Base-by-base conservation (phyloP, 2,113 vertebrate genomes). In the Lonchura striata region DNA sequence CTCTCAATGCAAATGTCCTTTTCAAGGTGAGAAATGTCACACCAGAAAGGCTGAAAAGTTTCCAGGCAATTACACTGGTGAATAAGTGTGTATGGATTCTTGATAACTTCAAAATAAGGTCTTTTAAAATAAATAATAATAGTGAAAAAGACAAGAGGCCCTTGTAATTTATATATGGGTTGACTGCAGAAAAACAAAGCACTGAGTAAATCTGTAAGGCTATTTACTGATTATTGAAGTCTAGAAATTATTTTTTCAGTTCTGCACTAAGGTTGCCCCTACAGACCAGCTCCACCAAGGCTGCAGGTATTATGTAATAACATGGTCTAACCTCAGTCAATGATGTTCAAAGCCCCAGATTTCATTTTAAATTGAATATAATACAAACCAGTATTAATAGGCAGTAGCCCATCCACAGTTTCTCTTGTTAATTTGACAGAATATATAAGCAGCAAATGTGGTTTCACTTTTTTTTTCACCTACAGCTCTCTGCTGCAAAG, bases 21-120 rank as follows among this genome's bases (percentile, higher is more conserved):
- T 97, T 96, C 95, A 97, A 97, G 96, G 97, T 97, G 95, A 97
- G 80, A 95, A 94, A 82, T 91, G 90, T 95, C 95, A 94, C 70
- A 89, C 81, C 78, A 83, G 92, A 96, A 96, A 96, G 76, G 82
- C 90, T 84, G 89, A 90, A 84, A 96, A 94, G 65, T 91, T 97
- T 97, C 93, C 94, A 97, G 95, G 91, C 91, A 95, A 96, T 97
- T 97, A 95, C 81, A 75, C 75, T 92, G 86, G 78, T 92, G 96
- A 96, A 93, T 91, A 94, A 86, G 50, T 96, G 75, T 54, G 23
- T 96, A 41, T 89, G 92, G 68, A 39, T 82, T 95, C 90, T 78
- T 93, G 66, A 71, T 94, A 95, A 91, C 74, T 96, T 95, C 93
- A 82, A 96, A 97, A 94, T 89, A 89, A 92, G 61, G 39, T 92